Evolutionary conservation across 2,113 vertebrate genomes (phyloP).

Genomic region (Rissa tridactyla): DNA sequence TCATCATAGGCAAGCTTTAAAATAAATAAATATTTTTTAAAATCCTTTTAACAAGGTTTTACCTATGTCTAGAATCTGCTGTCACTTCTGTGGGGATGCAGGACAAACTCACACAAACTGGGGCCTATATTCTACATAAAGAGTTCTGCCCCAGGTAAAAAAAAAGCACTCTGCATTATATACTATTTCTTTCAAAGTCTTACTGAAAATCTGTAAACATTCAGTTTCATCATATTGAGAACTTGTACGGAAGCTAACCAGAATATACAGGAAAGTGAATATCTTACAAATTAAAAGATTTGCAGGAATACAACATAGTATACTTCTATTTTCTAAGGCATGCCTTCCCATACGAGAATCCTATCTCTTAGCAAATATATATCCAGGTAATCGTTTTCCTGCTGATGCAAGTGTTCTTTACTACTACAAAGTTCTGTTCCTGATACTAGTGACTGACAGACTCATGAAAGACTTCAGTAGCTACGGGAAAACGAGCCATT

Average conservation of each 20-base stretch:
- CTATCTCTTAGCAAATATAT: not conserved
- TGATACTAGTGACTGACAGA: not conserved
- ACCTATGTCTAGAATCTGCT: not conserved
- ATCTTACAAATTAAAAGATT: not conserved
- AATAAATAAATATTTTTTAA: not conserved
- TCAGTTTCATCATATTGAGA: not conserved
- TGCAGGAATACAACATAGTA: not conserved
- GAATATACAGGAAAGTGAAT: not conserved
- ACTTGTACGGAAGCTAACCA: not conserved
- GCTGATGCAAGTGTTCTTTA: not conserved
- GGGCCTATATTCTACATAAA: not conserved
- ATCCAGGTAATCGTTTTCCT: not conserved
- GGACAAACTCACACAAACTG: not conserved
- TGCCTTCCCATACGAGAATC: not conserved
- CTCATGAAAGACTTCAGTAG: not conserved
- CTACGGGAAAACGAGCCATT: not conserved
- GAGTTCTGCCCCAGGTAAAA: not conserved
- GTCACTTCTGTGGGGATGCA: not conserved
- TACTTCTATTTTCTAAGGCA: not conserved
- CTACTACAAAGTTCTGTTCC: not conserved
- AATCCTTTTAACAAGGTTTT: not conserved
- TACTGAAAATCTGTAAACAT: not conserved
- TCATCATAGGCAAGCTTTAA: not conserved
- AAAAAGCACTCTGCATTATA: not conserved
- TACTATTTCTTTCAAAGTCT: not conserved